Percentiles rank a stretch among this genome's conserved stretches.
phyloP scores from a whole-genome alignment of 1,140 invertebrate species.

The Drosophila virilis region DNA sequence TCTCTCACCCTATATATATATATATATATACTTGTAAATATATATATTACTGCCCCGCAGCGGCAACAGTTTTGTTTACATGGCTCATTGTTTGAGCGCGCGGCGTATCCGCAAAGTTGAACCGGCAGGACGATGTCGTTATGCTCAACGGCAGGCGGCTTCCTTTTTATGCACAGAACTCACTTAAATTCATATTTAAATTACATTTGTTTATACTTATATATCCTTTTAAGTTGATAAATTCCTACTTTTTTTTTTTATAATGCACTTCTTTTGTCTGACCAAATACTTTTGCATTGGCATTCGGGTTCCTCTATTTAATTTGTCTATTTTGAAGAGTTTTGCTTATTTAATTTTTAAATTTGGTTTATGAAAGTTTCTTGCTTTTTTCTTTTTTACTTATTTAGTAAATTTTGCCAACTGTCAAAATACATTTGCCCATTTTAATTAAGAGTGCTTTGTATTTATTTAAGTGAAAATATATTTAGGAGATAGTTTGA shows the following conservation, averaged over 20 bases:
- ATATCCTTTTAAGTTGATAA: constrained; percentile 28
- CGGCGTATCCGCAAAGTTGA: constrained; percentile 66
- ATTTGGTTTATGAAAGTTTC: constrained; percentile 32
- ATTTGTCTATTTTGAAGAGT: constrained; percentile 54
- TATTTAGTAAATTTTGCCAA: background rate
- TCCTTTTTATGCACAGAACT: constrained; percentile 40
- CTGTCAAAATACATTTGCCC: background rate
- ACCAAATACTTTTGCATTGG: constrained; percentile 19
- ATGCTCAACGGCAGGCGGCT: constrained; percentile 42
- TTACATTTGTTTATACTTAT: constrained; percentile 64
- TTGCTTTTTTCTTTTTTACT: background rate
- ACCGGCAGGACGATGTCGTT: constrained; percentile 43
- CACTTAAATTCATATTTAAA: constrained; percentile 80
- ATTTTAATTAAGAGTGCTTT: background rate
- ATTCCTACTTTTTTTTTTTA: constrained; percentile 18
- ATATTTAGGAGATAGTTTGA: too few relatives aligned
- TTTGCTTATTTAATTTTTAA: constrained; percentile 53
- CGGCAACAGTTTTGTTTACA: constrained; percentile 74
- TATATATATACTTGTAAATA: background rate
- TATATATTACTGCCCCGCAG: constrained; percentile 22
- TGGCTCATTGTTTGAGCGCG: constrained; percentile 75
- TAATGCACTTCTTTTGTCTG: constrained; percentile 43
- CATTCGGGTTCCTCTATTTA: constrained; percentile 36
- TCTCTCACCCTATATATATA: constrained; percentile 1
- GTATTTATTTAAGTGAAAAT: background rate